Percentiles rank a stretch among this genome's conserved stretches.
phyloP scores from a whole-genome alignment of 2,888 invertebrate genomes.

The Thysanoteuthis rhombus region DNA sequence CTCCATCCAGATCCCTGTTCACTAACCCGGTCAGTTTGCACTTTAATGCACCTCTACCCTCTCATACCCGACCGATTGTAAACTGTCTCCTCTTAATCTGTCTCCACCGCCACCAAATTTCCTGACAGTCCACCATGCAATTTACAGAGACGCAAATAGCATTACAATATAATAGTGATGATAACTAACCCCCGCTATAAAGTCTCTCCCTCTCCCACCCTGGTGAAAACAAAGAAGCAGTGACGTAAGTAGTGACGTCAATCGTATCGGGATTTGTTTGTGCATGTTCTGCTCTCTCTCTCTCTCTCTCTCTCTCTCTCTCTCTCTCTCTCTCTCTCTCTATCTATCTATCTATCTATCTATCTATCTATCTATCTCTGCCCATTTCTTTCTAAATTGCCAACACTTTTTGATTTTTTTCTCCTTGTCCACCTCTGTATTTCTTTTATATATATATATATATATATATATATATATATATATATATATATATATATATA shows the following conservation, averaged over 20 bases:
- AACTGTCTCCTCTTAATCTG: conserved; percentile 12
- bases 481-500: too few species aligned
- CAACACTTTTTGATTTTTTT: background rate
- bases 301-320: background rate
- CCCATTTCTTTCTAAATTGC: background rate
- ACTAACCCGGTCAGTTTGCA: too few species aligned
- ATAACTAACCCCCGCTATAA: background rate
- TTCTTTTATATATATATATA: background rate
- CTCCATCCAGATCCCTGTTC: too few species aligned
- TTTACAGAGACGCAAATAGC: background rate
- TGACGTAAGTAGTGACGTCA: background rate
- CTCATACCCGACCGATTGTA: background rate
- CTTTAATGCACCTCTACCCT: too few species aligned
- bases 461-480: too few species aligned
- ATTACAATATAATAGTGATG: background rate
- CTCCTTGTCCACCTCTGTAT: background rate
- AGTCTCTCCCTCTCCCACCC: background rate
- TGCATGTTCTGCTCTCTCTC: background rate
- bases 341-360: too few species aligned
- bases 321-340: background rate
- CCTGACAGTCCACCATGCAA: conserved; percentile 12
- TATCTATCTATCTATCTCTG: background rate
- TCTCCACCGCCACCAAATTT: background rate
- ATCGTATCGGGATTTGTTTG: background rate
- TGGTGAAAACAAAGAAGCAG: background rate